A percentile compares a stretch with the other conserved stretches of the same genome.
Conservation (phyloP, 2,888 invertebrate species). For the Laothoe populi region DNA sequence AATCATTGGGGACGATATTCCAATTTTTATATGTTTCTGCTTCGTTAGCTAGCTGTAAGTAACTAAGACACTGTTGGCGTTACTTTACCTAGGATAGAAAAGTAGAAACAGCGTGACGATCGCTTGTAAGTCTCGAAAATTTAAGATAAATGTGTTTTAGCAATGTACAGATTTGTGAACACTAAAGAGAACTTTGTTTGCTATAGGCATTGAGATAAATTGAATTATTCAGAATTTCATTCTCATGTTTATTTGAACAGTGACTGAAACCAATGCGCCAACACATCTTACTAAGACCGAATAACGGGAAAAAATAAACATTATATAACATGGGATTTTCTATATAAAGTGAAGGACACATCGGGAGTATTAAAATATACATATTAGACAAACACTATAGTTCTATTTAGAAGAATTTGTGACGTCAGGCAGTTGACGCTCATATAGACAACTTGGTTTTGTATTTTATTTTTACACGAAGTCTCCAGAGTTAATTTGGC, state of each 20-base stretch:
- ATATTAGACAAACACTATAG: not conserved
- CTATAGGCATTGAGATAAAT: not conserved
- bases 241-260: conserved; percentile 1
- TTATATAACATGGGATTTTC: conserved; percentile 3
- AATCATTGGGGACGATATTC: too few species aligned
- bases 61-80: too few species aligned
- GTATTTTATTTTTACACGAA: too few species aligned
- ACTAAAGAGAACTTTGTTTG: not conserved
- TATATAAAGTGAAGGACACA: conserved; percentile 7
- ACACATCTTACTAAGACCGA: conserved; percentile 16
- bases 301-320: conserved; percentile 16
- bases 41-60: too few species aligned
- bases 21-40: too few species aligned
- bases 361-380: not conserved
- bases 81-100: not conserved
- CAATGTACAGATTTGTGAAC: not conserved
- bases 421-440: not conserved
- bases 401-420: not conserved
- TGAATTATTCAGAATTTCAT: not conserved
- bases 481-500: too few species aligned
- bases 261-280: conserved; percentile 4
- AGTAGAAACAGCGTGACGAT: not conserved
- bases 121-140: too few species aligned
- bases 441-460: too few species aligned
- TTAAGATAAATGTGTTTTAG: too few species aligned